Base-by-base conservation (phyloP, 2,888 invertebrate species). In the Trimorus sp. region DNA sequence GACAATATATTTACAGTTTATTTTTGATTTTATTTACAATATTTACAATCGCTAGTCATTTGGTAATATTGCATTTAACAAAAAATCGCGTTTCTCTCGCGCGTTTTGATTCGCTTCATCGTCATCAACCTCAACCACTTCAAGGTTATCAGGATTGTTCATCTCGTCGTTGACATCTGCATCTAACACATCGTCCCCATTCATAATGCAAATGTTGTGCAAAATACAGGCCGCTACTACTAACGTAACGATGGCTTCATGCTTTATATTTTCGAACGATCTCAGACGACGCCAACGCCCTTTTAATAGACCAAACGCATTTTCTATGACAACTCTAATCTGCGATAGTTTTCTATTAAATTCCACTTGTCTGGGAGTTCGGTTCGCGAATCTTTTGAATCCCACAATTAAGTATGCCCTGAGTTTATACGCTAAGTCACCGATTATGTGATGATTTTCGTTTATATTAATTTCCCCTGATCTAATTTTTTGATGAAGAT, bases 11-110 rank as follows among this genome's bases (percentile, higher is more conserved):
- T 7, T 38, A 38, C 8, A 38, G 38, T 7, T 7, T 38, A n/a
- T n/a, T n/a, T n/a, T n/a, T n/a, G n/a, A n/a, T n/a, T n/a, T n/a
- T n/a, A n/a, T n/a, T n/a, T n/a, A n/a, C n/a, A n/a, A n/a, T n/a
- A n/a, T n/a, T n/a, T n/a, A n/a, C n/a, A n/a, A n/a, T n/a, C 8
- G 8, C 8, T 38, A 38, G 6, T 38, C 38, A 8, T 38, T 38
- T 38, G 38, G 38, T 38, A 38, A 7, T 8, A 38, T 38, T 7
- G 38, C 38, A 7, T 38, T 8, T 8, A 38, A 7, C 8, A 38
- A 74, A 60, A 87, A 88, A 36, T 73, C 48, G n/a, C 26, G 5
- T 59, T 49, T 49, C 12, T 14, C n/a, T 49, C 49, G 7, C 4
- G 49, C 12, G 7, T 5, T 49, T 49, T 9, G 12, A 51, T n/a